Evolutionary conservation across 64 coral and sea anemone genomes (phyloP).

Genomic region (Pocillopora verrucosa): DNA sequence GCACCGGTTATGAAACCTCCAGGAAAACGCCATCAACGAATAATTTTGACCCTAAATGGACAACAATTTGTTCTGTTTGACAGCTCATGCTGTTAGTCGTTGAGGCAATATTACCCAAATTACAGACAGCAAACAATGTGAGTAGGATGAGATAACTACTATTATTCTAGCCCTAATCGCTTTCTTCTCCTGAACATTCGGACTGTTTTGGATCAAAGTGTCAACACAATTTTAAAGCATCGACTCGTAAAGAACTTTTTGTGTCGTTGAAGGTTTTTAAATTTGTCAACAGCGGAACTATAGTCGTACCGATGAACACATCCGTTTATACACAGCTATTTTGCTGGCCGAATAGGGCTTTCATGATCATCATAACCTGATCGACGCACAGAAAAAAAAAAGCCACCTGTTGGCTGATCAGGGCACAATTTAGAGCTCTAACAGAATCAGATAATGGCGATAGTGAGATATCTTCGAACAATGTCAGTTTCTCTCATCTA

Average conservation of each 20-base stretch:
- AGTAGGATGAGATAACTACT: neutral
- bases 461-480: neutral
- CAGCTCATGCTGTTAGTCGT: neutral
- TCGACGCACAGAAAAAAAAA: neutral
- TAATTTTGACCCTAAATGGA: conserved; percentile 10
- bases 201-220: neutral
- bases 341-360: neutral
- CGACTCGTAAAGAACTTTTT: neutral
- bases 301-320: neutral
- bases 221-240: neutral
- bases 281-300: conserved; percentile 35
- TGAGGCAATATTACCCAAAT: neutral
- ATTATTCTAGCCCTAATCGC: neutral
- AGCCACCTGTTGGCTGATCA: conserved; percentile 6
- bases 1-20: neutral
- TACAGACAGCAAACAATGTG: neutral
- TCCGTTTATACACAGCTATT: neutral
- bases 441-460: neutral
- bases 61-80: neutral
- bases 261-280: neutral
- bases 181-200: neutral
- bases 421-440: neutral
- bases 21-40: neutral
- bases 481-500: neutral
- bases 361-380: neutral